Conservation (phyloP, 2,797 vertebrate genomes). For the Onychomys torridus region DNA sequence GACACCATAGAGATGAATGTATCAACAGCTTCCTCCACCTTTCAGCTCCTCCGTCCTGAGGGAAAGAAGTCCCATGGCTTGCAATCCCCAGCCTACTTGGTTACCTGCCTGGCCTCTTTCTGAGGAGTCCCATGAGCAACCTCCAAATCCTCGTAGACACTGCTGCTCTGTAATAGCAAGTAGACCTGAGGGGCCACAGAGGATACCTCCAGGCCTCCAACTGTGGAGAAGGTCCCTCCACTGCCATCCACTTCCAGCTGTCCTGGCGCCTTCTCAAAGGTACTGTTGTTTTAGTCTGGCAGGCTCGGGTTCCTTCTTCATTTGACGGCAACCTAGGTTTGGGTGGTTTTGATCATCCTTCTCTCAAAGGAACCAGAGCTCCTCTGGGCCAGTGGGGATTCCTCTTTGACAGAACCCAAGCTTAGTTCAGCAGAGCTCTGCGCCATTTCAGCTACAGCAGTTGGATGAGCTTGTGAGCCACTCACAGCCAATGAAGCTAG, state of each 20-base stretch:
- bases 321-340: not conserved
- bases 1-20: conserved; percentile 38
- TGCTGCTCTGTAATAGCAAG: not conserved
- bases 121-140: not conserved
- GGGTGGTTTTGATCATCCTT: not conserved
- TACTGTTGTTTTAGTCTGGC: not conserved
- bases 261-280: not conserved
- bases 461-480: not conserved
- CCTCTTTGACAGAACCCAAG: not conserved
- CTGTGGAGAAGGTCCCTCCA: not conserved
- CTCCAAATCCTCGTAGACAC: not conserved
- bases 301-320: not conserved
- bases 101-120: not conserved
- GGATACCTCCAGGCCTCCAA: not conserved
- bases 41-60: not conserved
- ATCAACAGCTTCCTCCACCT: conserved; percentile 29
- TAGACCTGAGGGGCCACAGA: not conserved
- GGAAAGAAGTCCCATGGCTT: conserved; percentile 42
- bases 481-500: not conserved
- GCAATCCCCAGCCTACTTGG: not conserved
- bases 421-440: not conserved
- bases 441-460: not conserved
- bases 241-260: not conserved
- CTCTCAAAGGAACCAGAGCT: not conserved
- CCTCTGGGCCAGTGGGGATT: not conserved